These are phyloP conservation scores for Cryptoblepharus egeriae DNA, from an alignment of 2,797 vertebrate genomes.

Conservation along the genomic window DNA sequence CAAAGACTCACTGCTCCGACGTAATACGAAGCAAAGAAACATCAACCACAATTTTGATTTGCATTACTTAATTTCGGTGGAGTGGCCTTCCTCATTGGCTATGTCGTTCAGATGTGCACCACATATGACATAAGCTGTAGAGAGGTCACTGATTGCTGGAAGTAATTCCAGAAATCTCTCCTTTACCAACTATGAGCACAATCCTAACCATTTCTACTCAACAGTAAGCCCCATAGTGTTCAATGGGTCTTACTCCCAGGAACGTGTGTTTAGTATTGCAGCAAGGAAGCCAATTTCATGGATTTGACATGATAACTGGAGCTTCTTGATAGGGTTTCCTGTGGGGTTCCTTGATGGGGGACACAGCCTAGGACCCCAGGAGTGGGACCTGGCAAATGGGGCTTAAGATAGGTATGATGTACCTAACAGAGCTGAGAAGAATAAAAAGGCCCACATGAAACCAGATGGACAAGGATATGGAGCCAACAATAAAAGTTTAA, in stretches of 20 bases:
- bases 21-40: constrained; percentile 45
- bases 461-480: not conserved
- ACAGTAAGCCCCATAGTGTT: too few relatives aligned
- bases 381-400: not conserved
- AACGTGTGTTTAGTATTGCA: too few relatives aligned
- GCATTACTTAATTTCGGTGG: constrained; percentile 53
- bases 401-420: not conserved
- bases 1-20: constrained; percentile 47
- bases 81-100: constrained; percentile 37
- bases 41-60: constrained; percentile 56
- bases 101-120: not conserved
- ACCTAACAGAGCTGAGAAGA: not conserved
- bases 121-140: too few relatives aligned
- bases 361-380: accelerated
- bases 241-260: too few relatives aligned
- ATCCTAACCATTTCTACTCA: too few relatives aligned
- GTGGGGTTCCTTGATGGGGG: too few relatives aligned
- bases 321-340: not conserved
- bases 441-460: not conserved
- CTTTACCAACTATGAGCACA: too few relatives aligned
- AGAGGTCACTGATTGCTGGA: too few relatives aligned
- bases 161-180: not conserved
- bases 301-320: too few relatives aligned
- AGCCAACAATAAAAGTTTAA: not conserved
- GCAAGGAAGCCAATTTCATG: not conserved